Base-by-base conservation (phyloP, 2,113 vertebrate species). In the Geococcyx californianus region DNA sequence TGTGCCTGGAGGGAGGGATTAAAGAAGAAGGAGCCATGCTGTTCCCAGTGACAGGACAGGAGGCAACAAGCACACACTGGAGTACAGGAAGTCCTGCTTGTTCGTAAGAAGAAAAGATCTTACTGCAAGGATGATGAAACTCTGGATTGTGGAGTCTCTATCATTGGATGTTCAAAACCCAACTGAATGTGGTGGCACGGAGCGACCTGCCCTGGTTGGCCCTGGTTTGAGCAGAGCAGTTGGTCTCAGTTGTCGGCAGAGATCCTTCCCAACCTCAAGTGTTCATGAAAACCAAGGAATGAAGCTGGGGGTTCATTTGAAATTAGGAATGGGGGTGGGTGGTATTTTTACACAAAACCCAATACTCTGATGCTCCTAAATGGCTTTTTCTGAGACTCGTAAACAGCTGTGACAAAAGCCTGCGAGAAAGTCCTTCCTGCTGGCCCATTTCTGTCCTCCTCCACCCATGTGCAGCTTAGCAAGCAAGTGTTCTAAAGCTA, bases 391-490 rank as follows among this genome's bases (percentile, higher is more conserved):
- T 75, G 34, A 2, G 21, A 9, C 28, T 68, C 36, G 13, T 66
- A 85, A 52, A 3, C 59, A 6, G 38, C 25, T 34, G 0, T 84
- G 45, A n/a, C 19, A 0, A 9, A 45, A 36, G 6, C 66, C 36
- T n/a, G 4, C 9, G 14, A 16, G 17, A 21, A 74, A 28, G 45
- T 44, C 72, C 33, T 52, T 31, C 49, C 4, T 33, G 52, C 3
- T 13, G 55, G 25, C 83, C 16, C 36, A 0, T 26, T 58, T 26
- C 76, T 17, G 2, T 28, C 67, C 56, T 45, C 18, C 31, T 45
- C 29, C 36, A 62, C 16, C 24, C 38, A 8, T 0, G 0, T 38
- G 44, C 49, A 1, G 40, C 28, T 15, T 6, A 47, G 58, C 66
- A 20, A 79, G 12, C 14, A 12, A 64, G 8, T 16, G 10, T 62